Percentiles rank a stretch among this genome's conserved stretches.
These are phyloP conservation scores for Poeciliopsis infans DNA, from an alignment of 2,797 vertebrate species.

Conservation along the genomic window DNA sequence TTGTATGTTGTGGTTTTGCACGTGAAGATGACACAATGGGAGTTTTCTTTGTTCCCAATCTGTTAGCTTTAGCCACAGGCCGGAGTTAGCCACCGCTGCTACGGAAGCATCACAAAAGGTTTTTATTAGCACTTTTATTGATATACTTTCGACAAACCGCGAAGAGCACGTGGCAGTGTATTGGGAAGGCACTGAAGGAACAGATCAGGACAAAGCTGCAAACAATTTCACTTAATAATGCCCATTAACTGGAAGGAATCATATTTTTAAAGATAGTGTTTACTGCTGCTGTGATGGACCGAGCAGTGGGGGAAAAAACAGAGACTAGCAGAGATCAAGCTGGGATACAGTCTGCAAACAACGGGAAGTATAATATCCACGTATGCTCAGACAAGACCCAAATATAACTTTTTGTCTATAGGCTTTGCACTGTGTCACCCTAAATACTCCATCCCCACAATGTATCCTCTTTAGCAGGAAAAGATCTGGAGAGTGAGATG, in stretches of 20 bases:
- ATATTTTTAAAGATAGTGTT: neutral
- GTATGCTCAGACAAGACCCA: neutral
- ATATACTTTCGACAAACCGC: neutral
- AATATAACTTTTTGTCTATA: neutral
- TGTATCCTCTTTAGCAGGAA: neutral
- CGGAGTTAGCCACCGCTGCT: conserved; percentile 54
- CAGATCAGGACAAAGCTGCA: neutral
- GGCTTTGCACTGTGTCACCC: neutral
- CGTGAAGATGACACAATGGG: neutral
- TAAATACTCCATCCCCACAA: neutral
- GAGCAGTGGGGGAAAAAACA: neutral
- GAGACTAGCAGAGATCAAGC: neutral
- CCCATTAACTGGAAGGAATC: neutral
- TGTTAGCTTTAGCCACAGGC: conserved; percentile 19
- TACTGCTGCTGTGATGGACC: neutral
- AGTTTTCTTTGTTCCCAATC: neutral
- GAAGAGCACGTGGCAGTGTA: neutral
- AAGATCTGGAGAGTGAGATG: neutral
- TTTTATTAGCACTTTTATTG: neutral
- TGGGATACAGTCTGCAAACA: neutral
- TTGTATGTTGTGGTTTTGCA: too few relatives aligned
- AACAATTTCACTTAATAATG: neutral
- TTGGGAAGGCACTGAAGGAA: neutral
- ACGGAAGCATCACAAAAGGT: conserved; percentile 53
- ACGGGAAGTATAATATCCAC: neutral